Conservation (phyloP, 2,113 vertebrate species). For the Eolophus roseicapilla region DNA sequence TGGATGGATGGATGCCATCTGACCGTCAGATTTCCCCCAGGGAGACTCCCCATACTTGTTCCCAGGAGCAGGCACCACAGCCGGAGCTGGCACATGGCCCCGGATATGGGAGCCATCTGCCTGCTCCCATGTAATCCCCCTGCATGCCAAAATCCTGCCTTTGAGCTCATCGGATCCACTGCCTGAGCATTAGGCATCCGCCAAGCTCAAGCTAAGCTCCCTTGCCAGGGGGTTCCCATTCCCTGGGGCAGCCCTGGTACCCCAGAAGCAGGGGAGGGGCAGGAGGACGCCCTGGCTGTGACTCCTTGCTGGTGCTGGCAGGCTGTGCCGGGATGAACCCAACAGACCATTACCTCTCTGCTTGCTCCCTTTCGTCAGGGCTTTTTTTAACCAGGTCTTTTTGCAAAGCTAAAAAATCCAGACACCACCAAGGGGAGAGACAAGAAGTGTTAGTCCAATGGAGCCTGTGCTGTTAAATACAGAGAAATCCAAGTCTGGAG, state of each 20-base stretch:
- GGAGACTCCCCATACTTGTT: not conserved
- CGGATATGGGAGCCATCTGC: accelerated
- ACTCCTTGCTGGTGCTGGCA: not conserved
- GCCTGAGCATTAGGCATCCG: not conserved
- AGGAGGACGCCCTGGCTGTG: not conserved
- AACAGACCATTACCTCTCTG: not conserved
- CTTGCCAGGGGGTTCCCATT: not conserved
- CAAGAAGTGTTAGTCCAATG: conserved; percentile 4
- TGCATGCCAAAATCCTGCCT: not conserved
- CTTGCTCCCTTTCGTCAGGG: not conserved
- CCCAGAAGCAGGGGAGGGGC: accelerated
- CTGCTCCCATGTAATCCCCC: not conserved
- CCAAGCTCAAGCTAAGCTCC: not conserved
- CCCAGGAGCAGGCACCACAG: not conserved
- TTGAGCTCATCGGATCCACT: not conserved
- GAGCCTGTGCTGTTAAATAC: conserved; percentile 39
- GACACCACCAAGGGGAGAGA: not conserved
- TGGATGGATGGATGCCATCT: not conserved
- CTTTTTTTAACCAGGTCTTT: not conserved
- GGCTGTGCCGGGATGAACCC: not conserved
- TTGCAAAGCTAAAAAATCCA: not conserved
- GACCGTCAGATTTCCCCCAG: not conserved
- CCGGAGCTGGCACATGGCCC: accelerated
- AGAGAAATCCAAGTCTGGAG: conserved; percentile 27
- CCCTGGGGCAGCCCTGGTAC: not conserved